phyloP scores from a whole-genome alignment of 2,113 vertebrate genomes.

The Verasper variegatus region DNA sequence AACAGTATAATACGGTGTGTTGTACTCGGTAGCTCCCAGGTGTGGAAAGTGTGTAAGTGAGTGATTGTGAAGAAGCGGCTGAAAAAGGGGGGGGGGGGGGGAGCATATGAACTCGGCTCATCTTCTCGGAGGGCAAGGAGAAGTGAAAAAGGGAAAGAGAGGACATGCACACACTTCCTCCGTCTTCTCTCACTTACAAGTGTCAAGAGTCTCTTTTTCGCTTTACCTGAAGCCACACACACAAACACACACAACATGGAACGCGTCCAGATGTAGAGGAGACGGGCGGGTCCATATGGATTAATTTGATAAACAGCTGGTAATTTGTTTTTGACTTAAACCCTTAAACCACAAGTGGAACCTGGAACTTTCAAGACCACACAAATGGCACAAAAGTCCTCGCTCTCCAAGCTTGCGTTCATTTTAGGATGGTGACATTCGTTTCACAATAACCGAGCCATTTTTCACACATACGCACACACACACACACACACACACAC shows the following conservation, averaged over 20 bases:
- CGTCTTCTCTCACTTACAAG: conserved; percentile 20
- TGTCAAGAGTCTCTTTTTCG: conserved; percentile 50
- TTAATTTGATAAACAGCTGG: neutral
- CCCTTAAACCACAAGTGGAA: neutral
- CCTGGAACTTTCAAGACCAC: neutral
- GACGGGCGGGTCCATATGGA: neutral
- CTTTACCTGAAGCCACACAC: conserved; percentile 20
- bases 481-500: too few species aligned
- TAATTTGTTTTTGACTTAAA: neutral
- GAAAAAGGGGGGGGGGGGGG: conserved; percentile 3
- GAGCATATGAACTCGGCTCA: conserved; percentile 38
- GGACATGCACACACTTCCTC: neutral
- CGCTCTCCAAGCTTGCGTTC: neutral
- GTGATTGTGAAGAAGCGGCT: conserved; percentile 48
- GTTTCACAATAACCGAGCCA: too few species aligned
- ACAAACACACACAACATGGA: neutral
- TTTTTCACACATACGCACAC: too few species aligned
- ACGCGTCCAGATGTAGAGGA: neutral
- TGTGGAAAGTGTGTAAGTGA: conserved; percentile 61
- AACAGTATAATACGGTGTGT: conserved; percentile 42
- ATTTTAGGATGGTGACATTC: neutral
- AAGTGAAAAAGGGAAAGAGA: conserved; percentile 5
- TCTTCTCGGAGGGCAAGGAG: conserved; percentile 23
- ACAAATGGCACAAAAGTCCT: neutral
- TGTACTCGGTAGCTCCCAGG: conserved; percentile 50